phyloP scores from a whole-genome alignment of 1,140 invertebrate genomes.

The Lepidotrigona ventralis region DNA sequence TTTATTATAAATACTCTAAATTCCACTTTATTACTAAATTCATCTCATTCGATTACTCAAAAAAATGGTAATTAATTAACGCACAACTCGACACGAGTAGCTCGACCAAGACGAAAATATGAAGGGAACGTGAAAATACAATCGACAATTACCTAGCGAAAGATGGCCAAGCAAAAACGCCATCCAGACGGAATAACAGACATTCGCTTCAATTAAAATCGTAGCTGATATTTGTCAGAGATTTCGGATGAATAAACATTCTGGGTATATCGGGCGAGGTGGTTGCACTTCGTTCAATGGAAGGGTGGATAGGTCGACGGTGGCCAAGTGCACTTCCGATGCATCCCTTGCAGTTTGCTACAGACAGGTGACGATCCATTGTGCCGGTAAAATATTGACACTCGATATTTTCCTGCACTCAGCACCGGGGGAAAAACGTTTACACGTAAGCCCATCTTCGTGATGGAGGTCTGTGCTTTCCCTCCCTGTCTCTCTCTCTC shows the following conservation, averaged over 20 bases:
- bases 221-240: neutral
- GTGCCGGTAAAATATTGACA: constrained; percentile 73
- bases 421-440: constrained; percentile 48
- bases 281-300: constrained; percentile 47
- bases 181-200: no score
- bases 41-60: no score
- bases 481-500: neutral
- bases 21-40: no score
- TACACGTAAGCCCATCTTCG: constrained; percentile 44
- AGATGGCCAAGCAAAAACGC: neutral
- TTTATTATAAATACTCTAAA: no score
- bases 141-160: neutral
- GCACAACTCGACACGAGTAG: no score
- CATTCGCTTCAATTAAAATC: neutral
- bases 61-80: no score
- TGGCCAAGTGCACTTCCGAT: constrained; percentile 66
- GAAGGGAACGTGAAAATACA: no score
- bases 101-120: no score
- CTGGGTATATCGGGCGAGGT: neutral
- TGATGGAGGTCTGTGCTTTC: constrained; percentile 31
- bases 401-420: constrained; percentile 67
- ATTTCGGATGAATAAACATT: constrained; percentile 9
- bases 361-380: constrained; percentile 68
- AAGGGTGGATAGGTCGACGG: constrained; percentile 25
- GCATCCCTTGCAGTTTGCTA: constrained; percentile 63